A percentile compares a stretch with the other conserved stretches of the same genome.
Evolutionary conservation across 2,797 vertebrate species (phyloP).

Genomic region (Sebastes iracundus): DNA sequence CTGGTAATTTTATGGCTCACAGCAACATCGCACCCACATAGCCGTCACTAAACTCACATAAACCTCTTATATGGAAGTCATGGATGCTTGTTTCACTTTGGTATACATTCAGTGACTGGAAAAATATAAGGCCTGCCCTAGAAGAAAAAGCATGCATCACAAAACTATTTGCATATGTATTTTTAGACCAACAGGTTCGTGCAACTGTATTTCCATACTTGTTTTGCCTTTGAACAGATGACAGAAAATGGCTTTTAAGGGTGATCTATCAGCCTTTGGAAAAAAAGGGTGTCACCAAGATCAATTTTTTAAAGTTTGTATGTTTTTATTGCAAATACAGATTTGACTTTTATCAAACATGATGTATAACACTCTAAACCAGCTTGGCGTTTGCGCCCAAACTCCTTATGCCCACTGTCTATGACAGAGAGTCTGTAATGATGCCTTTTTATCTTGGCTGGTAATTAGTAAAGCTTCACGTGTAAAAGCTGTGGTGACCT

Average conservation of each 20-base stretch:
- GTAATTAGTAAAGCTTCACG: constrained; percentile 58
- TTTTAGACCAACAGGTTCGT: background rate
- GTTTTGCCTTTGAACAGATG: background rate
- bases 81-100: constrained; percentile 18
- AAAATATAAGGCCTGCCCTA: constrained; percentile 1
- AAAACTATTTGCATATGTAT: background rate
- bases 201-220: background rate
- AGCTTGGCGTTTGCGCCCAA: background rate
- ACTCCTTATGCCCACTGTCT: background rate
- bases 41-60: background rate
- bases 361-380: background rate
- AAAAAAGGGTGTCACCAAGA: background rate
- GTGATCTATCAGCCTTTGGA: background rate
- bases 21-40: background rate
- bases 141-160: background rate
- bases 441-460: constrained; percentile 37
- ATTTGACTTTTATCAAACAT: background rate
- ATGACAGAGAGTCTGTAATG: constrained; percentile 22
- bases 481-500: constrained; percentile 44
- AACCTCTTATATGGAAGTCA: constrained; percentile 7
- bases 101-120: constrained; percentile 9
- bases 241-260: background rate
- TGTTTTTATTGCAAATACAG: background rate
- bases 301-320: background rate
- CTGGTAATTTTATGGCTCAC: background rate